Base-by-base conservation (phyloP, 1,140 invertebrate species). In the Trachymyrmex septentrionalis region DNA sequence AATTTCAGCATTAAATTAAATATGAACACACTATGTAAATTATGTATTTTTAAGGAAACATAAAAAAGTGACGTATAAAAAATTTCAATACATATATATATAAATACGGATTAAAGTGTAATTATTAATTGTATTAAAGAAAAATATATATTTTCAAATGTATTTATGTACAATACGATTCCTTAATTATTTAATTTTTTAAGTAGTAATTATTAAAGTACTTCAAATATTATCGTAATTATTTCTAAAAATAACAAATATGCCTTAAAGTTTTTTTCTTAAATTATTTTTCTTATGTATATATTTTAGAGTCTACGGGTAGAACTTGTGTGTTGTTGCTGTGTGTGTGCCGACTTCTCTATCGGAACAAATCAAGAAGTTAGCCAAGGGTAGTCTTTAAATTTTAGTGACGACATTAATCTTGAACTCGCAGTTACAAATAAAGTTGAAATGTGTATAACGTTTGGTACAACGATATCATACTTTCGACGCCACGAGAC, bases 401-500 rank as follows among this genome's bases (percentile, higher is more conserved):
- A 44, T 72, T 38, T 71, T n/a, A 21, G 21, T 48, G 21, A 57
- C 6, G 24, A 19, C 53, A 38, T 71, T 38, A 71, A 71, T 71
- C 12, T 19, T 14, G 30, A 72, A 44, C 16, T 7, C 21, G 57
- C 21, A 12, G 21, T 27, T 34, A 6, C n/a, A 57, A 71, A 57
- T 72, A 57, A 71, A 57, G 48, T 44, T 19, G n/a, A 64, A 64
- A 78, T 2, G 19, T n/a, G 30, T 34, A 10, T 44, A 38, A 38
- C 66, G 34, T 19, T 71, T 71, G 34, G 38, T 55, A 57, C 66
- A 12, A 57, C 21, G 66, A 81, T 72, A 57, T 34, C 48, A 21
- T n/a, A 78, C 59, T 50, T 81, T 27, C 48, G 34, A 55, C 64
- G 34, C 14, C 38, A 14, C 24, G 27, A 19, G 76, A 80, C 76